Evolutionary conservation across 2,113 vertebrate species (phyloP).

Genomic region (Microcebus lehilahytsara): DNA sequence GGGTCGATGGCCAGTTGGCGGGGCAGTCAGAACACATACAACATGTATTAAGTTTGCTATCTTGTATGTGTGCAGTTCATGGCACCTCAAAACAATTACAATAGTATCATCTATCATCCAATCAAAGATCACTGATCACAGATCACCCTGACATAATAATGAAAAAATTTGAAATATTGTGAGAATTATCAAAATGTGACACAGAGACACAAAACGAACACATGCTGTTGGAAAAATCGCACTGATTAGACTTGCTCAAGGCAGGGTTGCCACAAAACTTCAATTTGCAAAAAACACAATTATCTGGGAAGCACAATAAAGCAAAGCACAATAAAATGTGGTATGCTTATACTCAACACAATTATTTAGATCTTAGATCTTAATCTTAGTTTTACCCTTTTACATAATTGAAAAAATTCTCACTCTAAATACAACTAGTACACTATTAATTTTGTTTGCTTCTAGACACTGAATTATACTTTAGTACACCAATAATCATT

Average conservation of each 20-base stretch:
- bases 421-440: not conserved
- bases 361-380: not conserved
- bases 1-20: not conserved
- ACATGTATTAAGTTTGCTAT: not conserved
- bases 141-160: not conserved
- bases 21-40: not conserved
- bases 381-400: not conserved
- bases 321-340: not conserved
- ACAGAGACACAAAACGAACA: not conserved
- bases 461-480: not conserved
- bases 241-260: not conserved
- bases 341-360: not conserved
- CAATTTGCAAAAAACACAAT: not conserved
- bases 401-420: not conserved
- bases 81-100: no score
- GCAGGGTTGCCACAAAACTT: not conserved
- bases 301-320: not conserved
- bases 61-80: no score
- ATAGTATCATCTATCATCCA: no score
- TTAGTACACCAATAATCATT: not conserved
- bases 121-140: no score
- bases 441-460: conserved; percentile 16
- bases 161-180: not conserved
- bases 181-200: not conserved
- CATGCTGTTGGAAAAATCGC: not conserved